A percentile compares a stretch with the other conserved stretches of the same genome.
These are phyloP conservation scores for Antheraea mylitta DNA, from an alignment of 1,140 invertebrate species.

Conservation along the genomic window DNA sequence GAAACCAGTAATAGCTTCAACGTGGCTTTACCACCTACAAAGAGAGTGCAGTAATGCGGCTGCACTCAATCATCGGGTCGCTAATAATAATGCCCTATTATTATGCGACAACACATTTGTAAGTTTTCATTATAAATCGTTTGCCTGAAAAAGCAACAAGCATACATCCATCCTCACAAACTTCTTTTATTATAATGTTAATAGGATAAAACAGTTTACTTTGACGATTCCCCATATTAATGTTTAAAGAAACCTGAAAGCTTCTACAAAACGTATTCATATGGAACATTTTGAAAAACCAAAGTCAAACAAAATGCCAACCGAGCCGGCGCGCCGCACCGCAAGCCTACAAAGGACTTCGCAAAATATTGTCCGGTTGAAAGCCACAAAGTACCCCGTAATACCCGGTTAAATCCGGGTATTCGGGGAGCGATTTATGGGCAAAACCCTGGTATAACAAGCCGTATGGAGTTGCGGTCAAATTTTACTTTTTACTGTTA, in stretches of 20 bases:
- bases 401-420: conserved; percentile 23
- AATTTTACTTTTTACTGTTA: conserved; percentile 1
- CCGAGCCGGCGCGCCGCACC: not conserved
- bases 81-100: too few species aligned
- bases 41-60: too few species aligned
- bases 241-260: not conserved
- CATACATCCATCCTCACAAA: too few species aligned
- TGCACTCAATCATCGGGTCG: too few species aligned
- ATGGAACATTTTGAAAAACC: conserved; percentile 7
- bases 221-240: not conserved
- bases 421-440: conserved; percentile 26
- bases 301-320: conserved; percentile 10
- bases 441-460: conserved; percentile 6
- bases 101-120: too few species aligned
- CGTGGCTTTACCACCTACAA: too few species aligned
- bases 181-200: too few species aligned
- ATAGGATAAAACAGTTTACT: not conserved
- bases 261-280: conserved; percentile 5
- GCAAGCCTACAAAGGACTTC: conserved; percentile 21
- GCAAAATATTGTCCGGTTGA: conserved; percentile 38
- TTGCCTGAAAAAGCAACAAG: too few species aligned
- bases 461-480: conserved; percentile 3
- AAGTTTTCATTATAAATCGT: too few species aligned
- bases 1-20: too few species aligned
- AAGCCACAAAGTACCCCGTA: conserved; percentile 39